These are phyloP conservation scores for Dendropsophus ebraccatus DNA, from an alignment of 2,113 vertebrate genomes.

Conservation along the genomic window DNA sequence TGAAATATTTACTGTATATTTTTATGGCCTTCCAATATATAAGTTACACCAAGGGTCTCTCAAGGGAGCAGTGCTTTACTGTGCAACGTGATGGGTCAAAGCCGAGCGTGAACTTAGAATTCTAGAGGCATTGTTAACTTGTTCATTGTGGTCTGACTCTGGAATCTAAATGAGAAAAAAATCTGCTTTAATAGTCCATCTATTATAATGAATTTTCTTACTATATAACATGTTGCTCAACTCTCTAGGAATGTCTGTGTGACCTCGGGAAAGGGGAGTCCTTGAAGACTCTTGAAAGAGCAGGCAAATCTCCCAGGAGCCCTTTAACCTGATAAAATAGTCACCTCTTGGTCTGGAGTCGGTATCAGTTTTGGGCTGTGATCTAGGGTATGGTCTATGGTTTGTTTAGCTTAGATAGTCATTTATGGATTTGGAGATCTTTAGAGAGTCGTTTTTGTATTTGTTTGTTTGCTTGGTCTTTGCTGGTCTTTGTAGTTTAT, in stretches of 20 bases:
- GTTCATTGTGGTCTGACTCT: no score
- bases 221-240: not conserved
- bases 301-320: not conserved
- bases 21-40: not conserved
- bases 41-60: not conserved
- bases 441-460: no score
- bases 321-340: not conserved
- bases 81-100: constrained; percentile 12
- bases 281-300: not conserved
- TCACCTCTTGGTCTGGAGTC: not conserved
- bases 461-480: no score
- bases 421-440: no score
- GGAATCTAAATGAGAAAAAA: not conserved
- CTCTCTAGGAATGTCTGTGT: not conserved
- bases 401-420: no score
- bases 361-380: not conserved
- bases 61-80: not conserved
- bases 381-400: no score
- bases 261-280: not conserved
- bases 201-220: not conserved
- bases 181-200: not conserved
- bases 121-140: not conserved
- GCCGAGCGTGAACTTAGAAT: not conserved
- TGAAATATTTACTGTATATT: constrained; percentile 17
- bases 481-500: no score